Evolutionary conservation across 2,113 vertebrate genomes (phyloP).

Genomic region (Anolis carolinensis): DNA sequence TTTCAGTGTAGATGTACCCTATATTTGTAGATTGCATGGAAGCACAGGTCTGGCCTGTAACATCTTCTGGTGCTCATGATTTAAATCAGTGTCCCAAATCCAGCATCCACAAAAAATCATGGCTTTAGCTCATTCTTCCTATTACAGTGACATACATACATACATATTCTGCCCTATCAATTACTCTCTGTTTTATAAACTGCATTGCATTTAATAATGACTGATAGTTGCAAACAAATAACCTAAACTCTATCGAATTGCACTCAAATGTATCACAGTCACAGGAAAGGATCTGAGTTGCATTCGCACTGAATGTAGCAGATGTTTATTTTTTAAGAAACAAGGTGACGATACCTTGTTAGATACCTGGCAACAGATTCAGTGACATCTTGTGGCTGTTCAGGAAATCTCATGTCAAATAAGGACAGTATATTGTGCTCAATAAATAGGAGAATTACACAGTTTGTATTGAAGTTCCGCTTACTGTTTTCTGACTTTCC

Average conservation of each 20-base stretch:
- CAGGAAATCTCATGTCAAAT: background rate
- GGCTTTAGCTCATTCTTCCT: background rate
- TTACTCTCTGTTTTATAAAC: background rate
- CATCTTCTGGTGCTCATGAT: too few relatives aligned
- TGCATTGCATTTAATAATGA: background rate
- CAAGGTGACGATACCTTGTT: background rate
- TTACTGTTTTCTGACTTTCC: background rate
- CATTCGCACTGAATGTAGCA: background rate
- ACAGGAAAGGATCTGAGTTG: background rate
- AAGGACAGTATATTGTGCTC: background rate
- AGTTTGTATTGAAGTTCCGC: background rate
- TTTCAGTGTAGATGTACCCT: too few relatives aligned
- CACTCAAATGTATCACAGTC: background rate
- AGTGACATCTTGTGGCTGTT: conserved; percentile 8
- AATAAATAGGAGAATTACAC: background rate
- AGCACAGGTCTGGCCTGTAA: too few relatives aligned
- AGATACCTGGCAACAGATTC: background rate
- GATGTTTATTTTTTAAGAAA: background rate
- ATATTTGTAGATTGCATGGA: too few relatives aligned
- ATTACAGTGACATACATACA: background rate
- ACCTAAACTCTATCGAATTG: too few relatives aligned
- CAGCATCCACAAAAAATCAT: background rate
- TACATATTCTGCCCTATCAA: background rate
- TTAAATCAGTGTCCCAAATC: too few relatives aligned
- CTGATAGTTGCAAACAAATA: background rate